Conservation (phyloP, 2,797 vertebrate species). For the Falco concolor region DNA sequence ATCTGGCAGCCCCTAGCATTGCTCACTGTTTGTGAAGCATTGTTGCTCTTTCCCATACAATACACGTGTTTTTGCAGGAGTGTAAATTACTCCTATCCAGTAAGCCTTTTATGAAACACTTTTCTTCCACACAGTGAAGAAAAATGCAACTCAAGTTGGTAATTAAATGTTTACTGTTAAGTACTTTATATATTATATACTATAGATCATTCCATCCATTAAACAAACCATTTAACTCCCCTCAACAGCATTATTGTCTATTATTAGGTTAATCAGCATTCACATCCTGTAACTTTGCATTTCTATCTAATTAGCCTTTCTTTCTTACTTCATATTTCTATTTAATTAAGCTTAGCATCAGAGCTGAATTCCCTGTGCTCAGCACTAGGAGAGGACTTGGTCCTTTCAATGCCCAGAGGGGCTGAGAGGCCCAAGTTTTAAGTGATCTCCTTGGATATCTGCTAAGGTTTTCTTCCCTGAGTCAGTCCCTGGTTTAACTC, state of each 20-base stretch:
- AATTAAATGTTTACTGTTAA: conserved; percentile 73
- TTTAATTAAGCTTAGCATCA: conserved; percentile 59
- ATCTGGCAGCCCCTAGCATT: not conserved
- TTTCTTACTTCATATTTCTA: conserved; percentile 64
- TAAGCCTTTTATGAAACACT: conserved; percentile 40
- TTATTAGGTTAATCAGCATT: conserved; percentile 70
- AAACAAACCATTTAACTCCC: conserved; percentile 61
- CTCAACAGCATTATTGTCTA: conserved; percentile 56
- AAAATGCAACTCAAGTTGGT: conserved; percentile 51
- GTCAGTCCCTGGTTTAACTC: not conserved
- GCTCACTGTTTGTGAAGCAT: not conserved
- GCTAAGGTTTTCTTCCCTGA: not conserved
- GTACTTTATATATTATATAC: conserved; percentile 51
- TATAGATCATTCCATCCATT: conserved; percentile 56
- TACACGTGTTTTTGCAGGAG: not conserved
- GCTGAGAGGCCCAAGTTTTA: not conserved
- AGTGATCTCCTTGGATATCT: not conserved
- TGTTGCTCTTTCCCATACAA: not conserved
- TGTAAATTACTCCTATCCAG: conserved; percentile 49
- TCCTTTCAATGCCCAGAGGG: not conserved
- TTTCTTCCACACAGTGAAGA: conserved; percentile 1
- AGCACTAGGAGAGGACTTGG: conserved; percentile 11
- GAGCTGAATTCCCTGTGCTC: conserved; percentile 27
- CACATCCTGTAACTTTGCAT: conserved; percentile 48
- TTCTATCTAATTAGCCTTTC: conserved; percentile 56